Evolutionary conservation across 2,888 invertebrate genomes (phyloP).

Genomic region (Dorcus hopei): DNA sequence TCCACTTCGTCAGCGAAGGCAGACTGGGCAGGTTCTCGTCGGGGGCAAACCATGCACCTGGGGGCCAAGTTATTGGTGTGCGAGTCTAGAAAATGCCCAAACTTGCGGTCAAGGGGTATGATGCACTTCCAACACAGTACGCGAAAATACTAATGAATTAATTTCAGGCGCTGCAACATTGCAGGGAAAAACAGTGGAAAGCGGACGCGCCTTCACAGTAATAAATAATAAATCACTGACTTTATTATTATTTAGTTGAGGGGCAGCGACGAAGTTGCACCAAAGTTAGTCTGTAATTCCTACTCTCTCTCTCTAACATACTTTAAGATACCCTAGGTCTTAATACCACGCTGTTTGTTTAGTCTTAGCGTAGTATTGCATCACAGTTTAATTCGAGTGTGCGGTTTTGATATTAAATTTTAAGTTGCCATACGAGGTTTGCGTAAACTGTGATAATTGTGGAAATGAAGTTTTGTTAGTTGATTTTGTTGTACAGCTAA

Average conservation of each 20-base stretch:
- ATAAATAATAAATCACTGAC: constrained; percentile 3
- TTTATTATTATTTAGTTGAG: background rate
- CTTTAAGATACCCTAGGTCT: too few species aligned
- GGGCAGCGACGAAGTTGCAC: constrained; percentile 11
- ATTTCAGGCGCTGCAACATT: constrained; percentile 33
- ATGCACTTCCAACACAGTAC: background rate
- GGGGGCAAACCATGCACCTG: constrained; percentile 64
- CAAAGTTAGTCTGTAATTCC: constrained; percentile 15
- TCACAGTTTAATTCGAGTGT: too few species aligned
- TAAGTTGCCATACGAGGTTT: background rate
- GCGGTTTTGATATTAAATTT: too few species aligned
- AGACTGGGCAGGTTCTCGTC: background rate
- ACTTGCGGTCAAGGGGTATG: constrained; percentile 55
- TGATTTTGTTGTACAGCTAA: too few species aligned
- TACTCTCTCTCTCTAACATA: too few species aligned
- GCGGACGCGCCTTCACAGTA: constrained; percentile 26
- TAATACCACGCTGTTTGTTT: too few species aligned
- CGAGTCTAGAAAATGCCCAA: constrained; percentile 48
- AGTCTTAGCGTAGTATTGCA: too few species aligned
- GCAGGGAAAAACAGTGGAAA: constrained; percentile 32
- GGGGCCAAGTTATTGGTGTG: constrained; percentile 78
- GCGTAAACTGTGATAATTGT: constrained; percentile 24
- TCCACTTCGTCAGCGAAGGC: too few species aligned
- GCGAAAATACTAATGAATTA: constrained; percentile 3
- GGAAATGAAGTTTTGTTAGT: background rate